These are phyloP conservation scores for Eriocheir sinensis DNA, from an alignment of 1,140 invertebrate genomes.

Conservation along the genomic window DNA sequence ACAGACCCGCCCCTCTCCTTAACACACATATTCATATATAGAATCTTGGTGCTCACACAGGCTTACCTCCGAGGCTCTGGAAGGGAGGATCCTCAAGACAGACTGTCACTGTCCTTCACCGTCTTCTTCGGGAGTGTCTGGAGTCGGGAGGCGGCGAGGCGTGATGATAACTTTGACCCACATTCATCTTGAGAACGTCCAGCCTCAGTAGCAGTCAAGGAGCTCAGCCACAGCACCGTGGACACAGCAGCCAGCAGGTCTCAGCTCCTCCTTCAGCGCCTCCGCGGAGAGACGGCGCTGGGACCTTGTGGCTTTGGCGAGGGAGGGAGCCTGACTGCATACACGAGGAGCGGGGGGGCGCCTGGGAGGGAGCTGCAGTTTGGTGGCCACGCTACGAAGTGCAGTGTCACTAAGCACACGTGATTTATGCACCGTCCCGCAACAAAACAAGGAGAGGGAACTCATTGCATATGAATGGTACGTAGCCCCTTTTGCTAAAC, in stretches of 20 bases:
- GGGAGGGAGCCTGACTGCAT: slow-evolving; percentile 66
- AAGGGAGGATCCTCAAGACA: background rate
- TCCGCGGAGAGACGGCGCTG: slow-evolving; percentile 1
- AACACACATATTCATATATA: background rate
- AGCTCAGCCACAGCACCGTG: background rate
- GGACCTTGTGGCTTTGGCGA: slow-evolving; percentile 32
- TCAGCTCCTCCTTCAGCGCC: slow-evolving; percentile 29
- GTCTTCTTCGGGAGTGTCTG: slow-evolving; percentile 40
- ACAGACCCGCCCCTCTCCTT: background rate
- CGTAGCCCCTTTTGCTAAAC: slow-evolving; percentile 76
- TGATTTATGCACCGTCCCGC: slow-evolving; percentile 76
- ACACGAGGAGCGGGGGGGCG: slow-evolving; percentile 42
- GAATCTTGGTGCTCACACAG: background rate
- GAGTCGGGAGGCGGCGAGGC: background rate
- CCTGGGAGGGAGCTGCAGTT: slow-evolving; percentile 47
- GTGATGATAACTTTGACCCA: background rate
- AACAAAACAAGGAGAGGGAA: slow-evolving; percentile 76
- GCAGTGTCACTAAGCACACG: slow-evolving; percentile 76
- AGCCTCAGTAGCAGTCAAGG: background rate
- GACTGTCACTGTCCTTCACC: background rate
- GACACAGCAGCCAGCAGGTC: background rate
- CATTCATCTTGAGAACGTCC: background rate
- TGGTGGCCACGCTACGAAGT: slow-evolving; percentile 62
- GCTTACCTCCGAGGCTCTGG: background rate
- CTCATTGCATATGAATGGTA: slow-evolving; percentile 76